Conservation (phyloP, 2,113 vertebrate genomes). For the Calypte anna region DNA sequence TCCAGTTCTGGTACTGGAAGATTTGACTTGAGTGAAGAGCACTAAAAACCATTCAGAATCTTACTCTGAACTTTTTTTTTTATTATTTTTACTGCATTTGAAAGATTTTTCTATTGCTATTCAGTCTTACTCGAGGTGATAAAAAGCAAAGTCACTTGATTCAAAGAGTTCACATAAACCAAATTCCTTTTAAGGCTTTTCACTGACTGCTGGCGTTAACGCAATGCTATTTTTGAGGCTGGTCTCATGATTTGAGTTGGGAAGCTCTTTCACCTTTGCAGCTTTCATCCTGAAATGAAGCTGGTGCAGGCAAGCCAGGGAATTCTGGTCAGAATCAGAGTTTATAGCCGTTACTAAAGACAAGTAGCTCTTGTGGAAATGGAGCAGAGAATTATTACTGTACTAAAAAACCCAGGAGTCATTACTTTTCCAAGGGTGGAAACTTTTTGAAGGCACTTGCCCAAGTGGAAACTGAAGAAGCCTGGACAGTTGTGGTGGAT, state of each 20-base stretch:
- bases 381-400: neutral
- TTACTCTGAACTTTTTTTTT: neutral
- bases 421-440: neutral
- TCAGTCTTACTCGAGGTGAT: neutral
- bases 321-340: neutral
- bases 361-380: neutral
- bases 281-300: slow-evolving; percentile 17
- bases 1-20: neutral
- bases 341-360: neutral
- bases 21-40: neutral
- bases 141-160: slow-evolving; percentile 3
- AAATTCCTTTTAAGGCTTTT: neutral
- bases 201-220: neutral
- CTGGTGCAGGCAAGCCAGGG: neutral
- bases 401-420: neutral
- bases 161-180: slow-evolving; percentile 25
- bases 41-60: neutral
- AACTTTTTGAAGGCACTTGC: neutral
- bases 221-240: neutral
- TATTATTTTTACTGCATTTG: neutral
- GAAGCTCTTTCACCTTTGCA: slow-evolving; percentile 13
- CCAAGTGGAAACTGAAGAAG: neutral
- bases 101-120: neutral
- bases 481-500: no score
- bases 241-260: neutral